A percentile compares a stretch with the other conserved stretches of the same genome.
Conservation (phyloP, 2,888 invertebrate genomes). For the Spialia ferax region DNA sequence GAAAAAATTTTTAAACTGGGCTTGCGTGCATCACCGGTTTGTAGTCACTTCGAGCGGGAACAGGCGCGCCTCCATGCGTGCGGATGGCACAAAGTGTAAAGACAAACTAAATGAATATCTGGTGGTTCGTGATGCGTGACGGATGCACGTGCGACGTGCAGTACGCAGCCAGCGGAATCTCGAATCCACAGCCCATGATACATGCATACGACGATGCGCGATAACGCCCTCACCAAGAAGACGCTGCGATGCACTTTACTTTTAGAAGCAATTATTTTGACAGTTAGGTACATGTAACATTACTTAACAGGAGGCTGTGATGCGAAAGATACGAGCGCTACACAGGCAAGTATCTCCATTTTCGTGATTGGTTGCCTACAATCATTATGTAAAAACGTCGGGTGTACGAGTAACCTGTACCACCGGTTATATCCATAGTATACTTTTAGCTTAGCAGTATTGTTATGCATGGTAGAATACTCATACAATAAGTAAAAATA, state of each 20-base stretch:
- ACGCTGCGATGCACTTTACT: slow-evolving; percentile 27
- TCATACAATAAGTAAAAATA: background rate
- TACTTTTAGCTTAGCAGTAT: background rate
- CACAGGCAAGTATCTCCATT: background rate
- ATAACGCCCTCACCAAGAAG: slow-evolving; percentile 27
- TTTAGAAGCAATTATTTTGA: slow-evolving; percentile 36
- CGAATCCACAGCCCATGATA: slow-evolving; percentile 31
- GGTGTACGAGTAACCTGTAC: background rate
- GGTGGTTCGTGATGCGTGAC: slow-evolving; percentile 79
- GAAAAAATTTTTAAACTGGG: slow-evolving; percentile 47
- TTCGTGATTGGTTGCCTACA: background rate
- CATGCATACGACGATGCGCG: slow-evolving; percentile 41
- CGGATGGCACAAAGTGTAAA: slow-evolving; percentile 69
- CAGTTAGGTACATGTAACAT: slow-evolving; percentile 24
- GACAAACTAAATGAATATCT: slow-evolving; percentile 81
- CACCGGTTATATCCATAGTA: background rate
- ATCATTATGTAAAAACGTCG: background rate
- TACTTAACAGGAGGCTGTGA: slow-evolving; percentile 25
- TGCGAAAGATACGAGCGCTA: slow-evolving; percentile 18
- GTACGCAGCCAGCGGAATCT: slow-evolving; percentile 56
- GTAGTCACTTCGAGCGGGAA: slow-evolving; percentile 75
- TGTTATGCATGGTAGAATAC: background rate
- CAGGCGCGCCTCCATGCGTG: slow-evolving; percentile 68
- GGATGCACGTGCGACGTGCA: slow-evolving; percentile 76
- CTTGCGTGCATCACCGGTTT: slow-evolving; percentile 54